Evolutionary conservation across 53 echinoderm and acorn worm genomes (phyloP).

Genomic region (Paracentrotus lividus): DNA sequence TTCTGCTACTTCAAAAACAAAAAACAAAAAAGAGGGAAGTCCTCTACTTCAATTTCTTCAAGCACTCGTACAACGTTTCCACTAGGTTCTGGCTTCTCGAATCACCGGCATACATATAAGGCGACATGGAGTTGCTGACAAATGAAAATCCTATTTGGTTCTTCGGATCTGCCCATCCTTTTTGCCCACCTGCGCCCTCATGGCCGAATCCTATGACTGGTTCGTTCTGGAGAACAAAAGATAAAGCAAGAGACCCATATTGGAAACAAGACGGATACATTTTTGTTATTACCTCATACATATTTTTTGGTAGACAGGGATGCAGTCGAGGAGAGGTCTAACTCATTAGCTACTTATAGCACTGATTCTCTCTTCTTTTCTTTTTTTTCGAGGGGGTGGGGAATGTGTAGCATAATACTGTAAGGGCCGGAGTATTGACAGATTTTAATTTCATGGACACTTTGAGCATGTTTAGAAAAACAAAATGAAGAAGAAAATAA

Average conservation of each 20-base stretch:
- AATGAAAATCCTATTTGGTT: conserved; percentile 44
- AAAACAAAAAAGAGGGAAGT: too few relatives aligned
- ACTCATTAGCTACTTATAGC: too few relatives aligned
- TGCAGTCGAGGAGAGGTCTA: too few relatives aligned
- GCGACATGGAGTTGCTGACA: conserved; percentile 22
- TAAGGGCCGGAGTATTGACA: too few relatives aligned
- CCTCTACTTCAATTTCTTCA: not conserved
- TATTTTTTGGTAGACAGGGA: not conserved
- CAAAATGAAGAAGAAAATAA: too few relatives aligned
- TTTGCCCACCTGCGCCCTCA: conserved; percentile 59
- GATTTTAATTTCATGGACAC: too few relatives aligned
- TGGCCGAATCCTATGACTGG: conserved; percentile 21
- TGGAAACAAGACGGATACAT: not conserved
- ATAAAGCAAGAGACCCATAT: not conserved
- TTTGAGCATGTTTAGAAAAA: too few relatives aligned
- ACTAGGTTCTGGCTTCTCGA: not conserved
- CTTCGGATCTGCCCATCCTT: conserved; percentile 46
- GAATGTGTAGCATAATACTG: too few relatives aligned
- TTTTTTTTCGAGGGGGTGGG: too few relatives aligned
- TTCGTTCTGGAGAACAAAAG: conserved; percentile 20
- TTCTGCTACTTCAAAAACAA: too few relatives aligned
- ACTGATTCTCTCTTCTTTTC: too few relatives aligned
- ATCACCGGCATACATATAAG: conserved; percentile 9
- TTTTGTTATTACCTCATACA: not conserved
- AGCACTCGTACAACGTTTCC: conserved; percentile 22